Conservation (phyloP, 2,113 vertebrate genomes). For the Labeo catla region DNA sequence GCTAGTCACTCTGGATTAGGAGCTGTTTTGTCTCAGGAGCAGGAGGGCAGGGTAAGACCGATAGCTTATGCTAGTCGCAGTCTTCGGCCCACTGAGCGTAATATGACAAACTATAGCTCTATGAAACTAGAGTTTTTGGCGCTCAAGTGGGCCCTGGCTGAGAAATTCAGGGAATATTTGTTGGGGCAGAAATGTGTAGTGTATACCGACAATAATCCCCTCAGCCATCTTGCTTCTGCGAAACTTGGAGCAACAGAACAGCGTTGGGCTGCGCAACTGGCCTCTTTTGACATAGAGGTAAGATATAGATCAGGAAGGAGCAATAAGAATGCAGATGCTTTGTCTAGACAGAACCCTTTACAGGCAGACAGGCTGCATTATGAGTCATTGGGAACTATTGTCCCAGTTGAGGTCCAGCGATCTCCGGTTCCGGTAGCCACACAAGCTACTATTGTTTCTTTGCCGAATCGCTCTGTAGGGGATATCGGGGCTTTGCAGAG, state of each 20-base stretch:
- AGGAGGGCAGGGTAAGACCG: no score
- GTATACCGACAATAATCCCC: no score
- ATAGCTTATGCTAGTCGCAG: no score
- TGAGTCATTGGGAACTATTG: neutral
- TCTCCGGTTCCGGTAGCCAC: neutral
- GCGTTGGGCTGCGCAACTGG: neutral
- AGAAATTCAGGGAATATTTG: constrained; percentile 50
- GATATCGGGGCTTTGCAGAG: neutral
- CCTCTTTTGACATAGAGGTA: neutral
- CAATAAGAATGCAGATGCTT: neutral
- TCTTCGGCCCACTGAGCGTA: no score
- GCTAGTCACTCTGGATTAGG: constrained; percentile 21
- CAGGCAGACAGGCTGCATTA: neutral
- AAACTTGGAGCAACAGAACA: no score
- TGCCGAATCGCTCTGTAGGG: neutral
- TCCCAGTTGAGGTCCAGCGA: neutral
- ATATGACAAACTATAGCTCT: no score
- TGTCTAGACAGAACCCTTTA: neutral
- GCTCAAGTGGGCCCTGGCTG: constrained; percentile 33
- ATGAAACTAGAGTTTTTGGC: constrained; percentile 31
- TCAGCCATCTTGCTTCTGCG: no score
- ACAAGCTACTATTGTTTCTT: neutral
- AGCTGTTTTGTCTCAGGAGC: neutral
- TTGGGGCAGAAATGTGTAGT: neutral
- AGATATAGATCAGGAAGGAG: neutral